Conservation (phyloP, 2,888 invertebrate species). For the Noctua fimbriata region DNA sequence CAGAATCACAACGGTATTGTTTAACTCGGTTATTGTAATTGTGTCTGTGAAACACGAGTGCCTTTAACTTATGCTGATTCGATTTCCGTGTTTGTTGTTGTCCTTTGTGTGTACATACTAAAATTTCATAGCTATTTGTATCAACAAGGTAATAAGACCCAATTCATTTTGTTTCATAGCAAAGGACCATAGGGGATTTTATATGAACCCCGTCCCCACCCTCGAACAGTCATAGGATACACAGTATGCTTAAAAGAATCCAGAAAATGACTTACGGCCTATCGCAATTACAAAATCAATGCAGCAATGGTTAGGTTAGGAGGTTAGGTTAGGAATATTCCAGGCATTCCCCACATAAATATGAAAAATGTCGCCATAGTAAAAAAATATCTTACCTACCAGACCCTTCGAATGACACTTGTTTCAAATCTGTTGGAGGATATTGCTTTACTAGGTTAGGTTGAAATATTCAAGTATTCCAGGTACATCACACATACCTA, state of each 20-base stretch:
- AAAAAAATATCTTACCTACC: not conserved
- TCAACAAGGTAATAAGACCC: not conserved
- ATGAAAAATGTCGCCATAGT: not conserved
- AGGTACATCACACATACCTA: too few relatives aligned
- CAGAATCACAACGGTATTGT: slow-evolving; percentile 10
- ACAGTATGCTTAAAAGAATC: not conserved
- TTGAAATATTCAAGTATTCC: not conserved
- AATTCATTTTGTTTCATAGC: too few relatives aligned
- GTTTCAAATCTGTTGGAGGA: not conserved
- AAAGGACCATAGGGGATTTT: not conserved
- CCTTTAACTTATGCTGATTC: slow-evolving; percentile 2
- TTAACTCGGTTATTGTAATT: slow-evolving; percentile 13
- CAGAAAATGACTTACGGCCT: not conserved
- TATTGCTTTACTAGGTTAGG: too few relatives aligned
- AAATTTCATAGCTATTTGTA: not conserved
- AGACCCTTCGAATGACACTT: not conserved
- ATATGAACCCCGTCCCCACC: too few relatives aligned
- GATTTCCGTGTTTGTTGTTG: not conserved
- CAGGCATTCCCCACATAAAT: not conserved
- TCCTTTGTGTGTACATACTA: slow-evolving; percentile 11
- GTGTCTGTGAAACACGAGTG: slow-evolving; percentile 15
- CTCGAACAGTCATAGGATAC: not conserved
- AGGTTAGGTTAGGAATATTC: not conserved
- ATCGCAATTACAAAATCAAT: not conserved
- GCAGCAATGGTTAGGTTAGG: too few relatives aligned